Base-by-base conservation (phyloP, 2,888 invertebrate species). In the Leucophora obtusa region DNA sequence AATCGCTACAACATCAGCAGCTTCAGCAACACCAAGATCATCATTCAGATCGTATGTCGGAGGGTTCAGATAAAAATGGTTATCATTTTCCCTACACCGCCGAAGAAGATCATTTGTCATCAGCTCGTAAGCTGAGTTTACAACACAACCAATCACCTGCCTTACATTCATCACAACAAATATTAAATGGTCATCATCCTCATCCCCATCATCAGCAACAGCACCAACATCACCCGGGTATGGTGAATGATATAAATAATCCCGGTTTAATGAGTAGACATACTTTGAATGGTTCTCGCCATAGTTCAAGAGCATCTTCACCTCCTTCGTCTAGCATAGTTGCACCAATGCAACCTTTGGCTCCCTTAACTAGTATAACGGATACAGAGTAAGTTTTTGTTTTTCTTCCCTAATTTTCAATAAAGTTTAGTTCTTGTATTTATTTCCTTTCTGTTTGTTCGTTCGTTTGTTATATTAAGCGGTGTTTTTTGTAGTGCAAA, bases 81-180 rank as follows among this genome's bases (percentile, higher is more conserved):
- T 96, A 96, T 89, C 91, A 94, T 81, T 96, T 96, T 86, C 96
- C 96, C 0, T 96, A 96, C 87, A 96, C 96, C 84, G 95, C 95
- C 83, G 95, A 95, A 90, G 95, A 95, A 91, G 95, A 95, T 89
- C 95, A 95, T 89, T 89, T 93, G 81, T 91, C 91, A 84, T 80
- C 86, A 33, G 85, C 86, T 4, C 87, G 89, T 6, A 89, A 89
- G 38, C 82, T 87, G 56, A 87, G 87, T 75, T 83, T 85, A 59
- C 84, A 85, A 65, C 86, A 85, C 35, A 83, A 82, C 17, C 87
- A 85, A 63, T 82, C 86, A 7, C 83, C 86, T 0, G 84, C 86
- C 35, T 72, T 87, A 28, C 86, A 82, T 35, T 77, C 86, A 35
- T 88, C 88, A 0, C 87, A 87, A 70, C 86, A 86, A 69, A 71